A percentile compares a stretch with the other conserved stretches of the same genome.
Conservation (phyloP, 2,888 invertebrate species). For the Cerastis rubricosa region DNA sequence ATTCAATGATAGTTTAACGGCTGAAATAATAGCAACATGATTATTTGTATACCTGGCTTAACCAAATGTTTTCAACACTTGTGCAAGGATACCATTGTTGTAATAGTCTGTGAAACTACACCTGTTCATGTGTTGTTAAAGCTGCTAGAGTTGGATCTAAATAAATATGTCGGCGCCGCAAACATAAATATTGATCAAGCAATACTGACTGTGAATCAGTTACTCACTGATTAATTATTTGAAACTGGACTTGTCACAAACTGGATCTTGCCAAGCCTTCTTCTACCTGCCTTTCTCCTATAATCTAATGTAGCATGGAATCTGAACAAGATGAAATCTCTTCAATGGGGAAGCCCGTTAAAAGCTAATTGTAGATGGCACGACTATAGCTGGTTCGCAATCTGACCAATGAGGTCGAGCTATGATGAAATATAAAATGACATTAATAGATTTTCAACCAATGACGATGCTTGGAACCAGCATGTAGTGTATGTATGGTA, state of each 20-base stretch:
- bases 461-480: too few species aligned
- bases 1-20: background rate
- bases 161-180: background rate
- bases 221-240: too few species aligned
- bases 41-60: constrained; percentile 1
- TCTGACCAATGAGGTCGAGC: too few species aligned
- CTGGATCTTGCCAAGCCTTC: background rate
- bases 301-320: too few species aligned
- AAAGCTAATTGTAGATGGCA: too few species aligned
- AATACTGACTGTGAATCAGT: too few species aligned
- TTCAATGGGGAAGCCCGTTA: too few species aligned
- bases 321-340: background rate
- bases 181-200: background rate
- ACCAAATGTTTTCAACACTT: constrained; percentile 1
- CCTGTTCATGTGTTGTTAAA: constrained; percentile 18
- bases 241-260: background rate
- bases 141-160: background rate
- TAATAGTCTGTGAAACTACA: constrained; percentile 1
- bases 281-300: background rate
- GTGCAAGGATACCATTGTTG: background rate
- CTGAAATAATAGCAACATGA: constrained; percentile 4
- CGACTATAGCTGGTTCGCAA: too few species aligned
- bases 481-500: too few species aligned
- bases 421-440: too few species aligned
- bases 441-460: too few species aligned